phyloP scores from a whole-genome alignment of 2,888 invertebrate genomes.

The Cosmia trapezina region DNA sequence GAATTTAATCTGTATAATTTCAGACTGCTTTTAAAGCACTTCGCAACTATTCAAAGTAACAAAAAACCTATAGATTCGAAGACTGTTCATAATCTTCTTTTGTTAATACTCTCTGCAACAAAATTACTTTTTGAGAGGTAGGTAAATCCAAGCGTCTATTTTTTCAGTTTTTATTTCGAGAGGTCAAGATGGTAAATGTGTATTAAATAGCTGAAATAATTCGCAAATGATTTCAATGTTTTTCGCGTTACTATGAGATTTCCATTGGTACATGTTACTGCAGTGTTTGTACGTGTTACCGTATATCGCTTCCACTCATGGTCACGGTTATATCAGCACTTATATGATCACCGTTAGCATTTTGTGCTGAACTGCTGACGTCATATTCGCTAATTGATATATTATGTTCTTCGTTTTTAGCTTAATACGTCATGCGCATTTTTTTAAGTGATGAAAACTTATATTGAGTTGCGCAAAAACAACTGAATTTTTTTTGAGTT shows the following conservation, averaged over 20 bases:
- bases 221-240: conserved; percentile 43
- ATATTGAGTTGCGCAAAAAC: conserved; percentile 16
- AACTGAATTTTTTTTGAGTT: conserved; percentile 1
- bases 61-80: not conserved
- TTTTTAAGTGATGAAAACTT: conserved; percentile 27
- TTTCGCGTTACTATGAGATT: conserved; percentile 44
- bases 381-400: conserved; percentile 63
- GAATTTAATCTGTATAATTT: not conserved
- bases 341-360: conserved; percentile 71
- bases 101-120: not conserved
- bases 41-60: conserved; percentile 1
- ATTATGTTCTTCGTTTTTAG: conserved; percentile 45
- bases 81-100: conserved; percentile 1
- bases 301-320: conserved; percentile 46
- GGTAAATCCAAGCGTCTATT: not conserved
- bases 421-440: conserved; percentile 54
- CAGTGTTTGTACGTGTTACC: conserved; percentile 42
- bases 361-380: conserved; percentile 57
- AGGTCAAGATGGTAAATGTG: conserved; percentile 20
- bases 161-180: not conserved
- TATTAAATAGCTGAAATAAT: conserved; percentile 21
- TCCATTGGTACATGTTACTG: conserved; percentile 30
- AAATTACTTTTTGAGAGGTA: conserved; percentile 4
- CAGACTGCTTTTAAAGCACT: not conserved
- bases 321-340: conserved; percentile 65